These are phyloP conservation scores for Fringilla coelebs DNA, from an alignment of 2,797 vertebrate genomes.

Conservation along the genomic window DNA sequence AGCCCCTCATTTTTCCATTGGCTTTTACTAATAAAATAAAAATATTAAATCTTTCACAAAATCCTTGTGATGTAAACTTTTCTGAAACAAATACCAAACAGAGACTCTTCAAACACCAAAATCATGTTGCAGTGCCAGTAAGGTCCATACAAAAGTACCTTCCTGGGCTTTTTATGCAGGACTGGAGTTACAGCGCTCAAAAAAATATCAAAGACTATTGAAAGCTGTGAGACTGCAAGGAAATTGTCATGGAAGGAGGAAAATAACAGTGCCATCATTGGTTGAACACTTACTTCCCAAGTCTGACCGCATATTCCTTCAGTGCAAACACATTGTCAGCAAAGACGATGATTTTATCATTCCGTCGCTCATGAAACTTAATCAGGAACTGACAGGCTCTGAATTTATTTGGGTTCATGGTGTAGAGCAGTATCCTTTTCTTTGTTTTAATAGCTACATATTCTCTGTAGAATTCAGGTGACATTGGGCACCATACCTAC, in stretches of 20 bases:
- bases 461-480: conserved; percentile 97
- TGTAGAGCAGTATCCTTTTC: conserved; percentile 94
- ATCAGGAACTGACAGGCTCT: conserved; percentile 98
- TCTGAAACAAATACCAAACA: not conserved
- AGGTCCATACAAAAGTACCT: not conserved
- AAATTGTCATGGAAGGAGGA: not conserved
- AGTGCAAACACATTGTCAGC: conserved; percentile 98
- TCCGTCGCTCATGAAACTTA: conserved; percentile 94
- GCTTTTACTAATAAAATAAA: not conserved
- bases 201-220: not conserved
- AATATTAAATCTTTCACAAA: not conserved
- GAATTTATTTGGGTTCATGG: conserved; percentile 99
- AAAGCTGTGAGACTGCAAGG: not conserved
- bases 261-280: not conserved
- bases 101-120: not conserved
- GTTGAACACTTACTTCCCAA: conserved; percentile 87
- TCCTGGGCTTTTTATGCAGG: not conserved
- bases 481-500: conserved; percentile 99
- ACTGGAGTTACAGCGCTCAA: not conserved
- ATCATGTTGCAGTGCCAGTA: not conserved
- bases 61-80: not conserved
- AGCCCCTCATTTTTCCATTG: not conserved
- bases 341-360: conserved; percentile 99
- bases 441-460: conserved; percentile 97
- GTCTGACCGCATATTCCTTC: conserved; percentile 93